Percentiles rank a stretch among this genome's conserved stretches.
phyloP scores from a whole-genome alignment of 1,140 invertebrate species.

The Pollicipes pollicipes region DNA sequence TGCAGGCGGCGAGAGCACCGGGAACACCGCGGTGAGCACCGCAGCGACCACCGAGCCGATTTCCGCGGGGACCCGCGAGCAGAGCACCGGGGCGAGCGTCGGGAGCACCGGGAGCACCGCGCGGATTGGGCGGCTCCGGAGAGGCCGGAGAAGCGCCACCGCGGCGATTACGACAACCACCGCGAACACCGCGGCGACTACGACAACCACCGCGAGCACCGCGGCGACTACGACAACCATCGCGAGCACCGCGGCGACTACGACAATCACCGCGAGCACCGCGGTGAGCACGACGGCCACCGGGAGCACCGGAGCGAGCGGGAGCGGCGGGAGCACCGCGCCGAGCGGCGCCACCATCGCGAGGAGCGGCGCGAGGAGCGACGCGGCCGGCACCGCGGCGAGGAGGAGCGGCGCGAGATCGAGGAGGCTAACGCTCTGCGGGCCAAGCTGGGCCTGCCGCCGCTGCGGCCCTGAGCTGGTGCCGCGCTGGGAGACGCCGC shows the following conservation, averaged over 20 bases:
- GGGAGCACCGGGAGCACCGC: constrained; percentile 1
- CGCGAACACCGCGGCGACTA: constrained; percentile 8
- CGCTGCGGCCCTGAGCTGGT: constrained; percentile 20
- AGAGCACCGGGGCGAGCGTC: not conserved
- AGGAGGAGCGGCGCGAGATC: constrained; percentile 26
- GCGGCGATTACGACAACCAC: too few relatives aligned
- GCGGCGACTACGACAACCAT: constrained; percentile 2
- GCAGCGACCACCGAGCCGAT: not conserved
- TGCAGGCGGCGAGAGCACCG: constrained; percentile 7
- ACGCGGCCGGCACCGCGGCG: constrained; percentile 7
- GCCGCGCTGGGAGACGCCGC: too few relatives aligned
- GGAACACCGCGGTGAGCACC: constrained; percentile 6
- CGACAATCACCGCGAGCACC: constrained; percentile 24
- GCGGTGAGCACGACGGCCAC: constrained; percentile 15
- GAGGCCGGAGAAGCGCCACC: too few relatives aligned
- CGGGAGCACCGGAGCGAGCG: constrained; percentile 13
- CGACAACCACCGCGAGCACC: constrained; percentile 6
- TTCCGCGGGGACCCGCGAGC: not conserved
- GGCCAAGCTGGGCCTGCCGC: constrained; percentile 34
- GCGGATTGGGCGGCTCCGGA: too few relatives aligned
- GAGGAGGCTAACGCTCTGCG: constrained; percentile 34
- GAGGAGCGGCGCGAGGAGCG: constrained; percentile 10
- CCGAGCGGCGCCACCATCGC: constrained; percentile 13
- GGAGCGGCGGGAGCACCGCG: constrained; percentile 15
- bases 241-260: constrained; percentile 19